These are phyloP conservation scores for Porites evermanni DNA, from an alignment of 92 coral and sea anemone species.

Conservation along the genomic window DNA sequence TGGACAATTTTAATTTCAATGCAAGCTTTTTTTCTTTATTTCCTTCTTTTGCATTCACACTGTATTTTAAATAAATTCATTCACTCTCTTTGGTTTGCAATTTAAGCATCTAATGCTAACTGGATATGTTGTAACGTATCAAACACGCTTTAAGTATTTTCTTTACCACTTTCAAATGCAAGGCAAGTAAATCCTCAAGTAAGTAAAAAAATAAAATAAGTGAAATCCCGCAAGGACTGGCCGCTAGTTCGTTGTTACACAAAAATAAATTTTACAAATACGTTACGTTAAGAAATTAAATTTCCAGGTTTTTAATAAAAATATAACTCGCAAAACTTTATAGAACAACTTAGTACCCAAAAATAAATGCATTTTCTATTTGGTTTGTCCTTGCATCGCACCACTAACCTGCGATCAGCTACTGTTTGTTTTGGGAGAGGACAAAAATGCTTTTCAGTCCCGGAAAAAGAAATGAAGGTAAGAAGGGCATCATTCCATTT, in stretches of 20 bases:
- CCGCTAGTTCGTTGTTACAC: background rate
- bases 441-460: no score
- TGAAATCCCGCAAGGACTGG: no score
- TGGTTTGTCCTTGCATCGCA: background rate
- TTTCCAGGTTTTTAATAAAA: background rate
- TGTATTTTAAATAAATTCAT: slow-evolving; percentile 13
- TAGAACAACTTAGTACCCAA: background rate
- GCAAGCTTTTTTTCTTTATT: background rate
- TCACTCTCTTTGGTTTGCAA: background rate
- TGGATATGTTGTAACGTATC: background rate
- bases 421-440: no score
- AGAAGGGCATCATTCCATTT: no score
- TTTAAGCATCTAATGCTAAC: slow-evolving; percentile 9
- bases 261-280: slow-evolving; percentile 21
- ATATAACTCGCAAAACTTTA: slow-evolving; percentile 5
- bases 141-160: background rate
- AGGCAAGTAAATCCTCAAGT: background rate
- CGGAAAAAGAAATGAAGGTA: no score
- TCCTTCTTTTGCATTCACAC: slow-evolving; percentile 7
- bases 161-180: background rate
- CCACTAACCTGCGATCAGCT: background rate
- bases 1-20: background rate
- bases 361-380: background rate
- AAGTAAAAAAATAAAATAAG: no score
- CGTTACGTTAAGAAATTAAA: background rate